Evolutionary conservation across 1,140 invertebrate species (phyloP), one percentile per base, ranked within the genome.

Genomic region (Conopomorpha cramerella): DNA sequence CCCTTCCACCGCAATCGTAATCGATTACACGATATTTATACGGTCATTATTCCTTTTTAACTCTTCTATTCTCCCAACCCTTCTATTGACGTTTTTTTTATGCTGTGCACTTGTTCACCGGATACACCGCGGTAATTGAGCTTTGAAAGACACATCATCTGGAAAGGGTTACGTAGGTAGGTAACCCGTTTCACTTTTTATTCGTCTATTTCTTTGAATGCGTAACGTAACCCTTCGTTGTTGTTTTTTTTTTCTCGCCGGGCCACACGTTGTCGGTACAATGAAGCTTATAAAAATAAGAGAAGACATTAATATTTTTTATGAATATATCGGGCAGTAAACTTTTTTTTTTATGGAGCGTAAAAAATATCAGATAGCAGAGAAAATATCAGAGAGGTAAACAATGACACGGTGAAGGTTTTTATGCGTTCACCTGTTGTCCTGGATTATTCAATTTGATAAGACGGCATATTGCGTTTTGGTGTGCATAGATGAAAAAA

Each of bases 1-100:
- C n/a, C n/a, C n/a, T n/a, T n/a, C n/a, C n/a, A n/a, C n/a, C n/a
- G n/a, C n/a, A 18, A 34, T 34, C 39, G 42, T 50, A 44, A 49
- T 53, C 58, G 66, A 70, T 72, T 72, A 68, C 63, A 55, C 61
- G 66, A 67, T 72, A 54, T 66, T 74, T 74, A 74, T 61, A 71
- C 67, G 70, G 53, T 52, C 56, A 61, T 70, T 56, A 68, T 58
- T 46, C 54, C 45, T 49, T 56, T 45, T 46, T 49, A 66, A 63
- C 66, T 57, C 60, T 64, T 65, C 52, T 46, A 62, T 70, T 73
- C n/a, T n/a, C n/a, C 19, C 4, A 66, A 63, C 66, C 59, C 60
- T 64, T 65, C 51, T 45, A 62, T 71, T 73, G 58, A 32, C 16
- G 36, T 53, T 71, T 68, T 65, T 67, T 38, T 49, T 27, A 34